Conservation (phyloP, 2,888 invertebrate genomes). For the Diadegma fenestrale region DNA sequence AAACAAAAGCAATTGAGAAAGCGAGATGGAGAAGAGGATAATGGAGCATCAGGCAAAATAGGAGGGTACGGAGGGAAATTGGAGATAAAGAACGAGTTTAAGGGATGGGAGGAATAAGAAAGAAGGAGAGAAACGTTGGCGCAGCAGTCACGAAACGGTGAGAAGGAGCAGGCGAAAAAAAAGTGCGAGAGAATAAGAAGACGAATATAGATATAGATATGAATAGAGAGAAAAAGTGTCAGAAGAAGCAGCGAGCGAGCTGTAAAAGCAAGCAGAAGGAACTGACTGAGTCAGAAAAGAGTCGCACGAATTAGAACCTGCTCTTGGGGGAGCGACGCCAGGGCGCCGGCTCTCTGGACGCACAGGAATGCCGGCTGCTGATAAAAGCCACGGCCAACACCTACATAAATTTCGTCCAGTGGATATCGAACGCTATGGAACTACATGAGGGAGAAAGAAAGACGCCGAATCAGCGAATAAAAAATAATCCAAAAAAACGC, state of each 20-base stretch:
- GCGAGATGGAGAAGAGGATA: background rate
- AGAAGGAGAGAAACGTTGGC: constrained; percentile 9
- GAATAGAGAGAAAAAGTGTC: constrained; percentile 56
- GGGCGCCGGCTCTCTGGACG: constrained; percentile 82
- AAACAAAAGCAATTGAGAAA: background rate
- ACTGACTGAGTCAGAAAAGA: constrained; percentile 68
- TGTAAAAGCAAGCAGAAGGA: constrained; percentile 59
- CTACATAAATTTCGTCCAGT: constrained; percentile 84
- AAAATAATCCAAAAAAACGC: constrained; percentile 26
- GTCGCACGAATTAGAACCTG: constrained; percentile 84
- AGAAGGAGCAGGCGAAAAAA: constrained; percentile 30
- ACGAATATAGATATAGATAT: constrained; percentile 28
- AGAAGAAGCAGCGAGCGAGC: constrained; percentile 53
- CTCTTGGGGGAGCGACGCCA: constrained; percentile 83
- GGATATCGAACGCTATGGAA: constrained; percentile 75
- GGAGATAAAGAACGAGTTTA: constrained; percentile 56
- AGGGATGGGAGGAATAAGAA: constrained; percentile 44
- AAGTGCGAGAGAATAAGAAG: constrained; percentile 18
- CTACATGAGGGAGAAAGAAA: constrained; percentile 34
- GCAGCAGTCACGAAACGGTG: constrained; percentile 44
- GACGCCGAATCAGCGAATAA: constrained; percentile 19
- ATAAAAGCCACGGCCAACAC: constrained; percentile 84
- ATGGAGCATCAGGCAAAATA: constrained; percentile 44
- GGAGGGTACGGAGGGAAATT: constrained; percentile 1
- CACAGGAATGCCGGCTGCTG: constrained; percentile 83